A percentile compares a stretch with the other conserved stretches of the same genome.
These are phyloP conservation scores for Cephalotes varians DNA, from an alignment of 2,888 invertebrate species.

Conservation along the genomic window DNA sequence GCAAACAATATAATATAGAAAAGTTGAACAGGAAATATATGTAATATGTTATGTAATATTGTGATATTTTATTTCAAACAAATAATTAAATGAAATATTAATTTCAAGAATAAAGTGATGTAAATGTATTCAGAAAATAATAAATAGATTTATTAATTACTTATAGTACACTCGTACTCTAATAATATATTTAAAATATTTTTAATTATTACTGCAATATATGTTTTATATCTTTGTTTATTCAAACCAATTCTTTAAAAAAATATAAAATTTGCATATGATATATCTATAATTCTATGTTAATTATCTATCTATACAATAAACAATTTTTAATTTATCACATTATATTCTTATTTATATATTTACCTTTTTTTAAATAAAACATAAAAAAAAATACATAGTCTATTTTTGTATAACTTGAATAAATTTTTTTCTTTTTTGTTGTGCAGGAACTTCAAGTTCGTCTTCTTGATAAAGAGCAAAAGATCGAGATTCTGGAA, in stretches of 20 bases:
- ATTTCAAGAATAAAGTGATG: neutral
- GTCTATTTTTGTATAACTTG: neutral
- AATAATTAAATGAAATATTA: neutral
- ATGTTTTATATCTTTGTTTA: neutral
- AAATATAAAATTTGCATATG: neutral
- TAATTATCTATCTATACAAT: neutral
- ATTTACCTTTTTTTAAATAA: neutral
- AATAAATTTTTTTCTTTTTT: constrained; percentile 30
- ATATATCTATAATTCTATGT: neutral
- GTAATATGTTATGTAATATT: neutral
- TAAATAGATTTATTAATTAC: neutral
- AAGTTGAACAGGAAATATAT: neutral
- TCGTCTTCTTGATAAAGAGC: constrained; percentile 82
- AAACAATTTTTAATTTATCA: neutral
- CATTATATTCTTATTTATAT: neutral
- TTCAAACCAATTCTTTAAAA: neutral
- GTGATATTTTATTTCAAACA: neutral
- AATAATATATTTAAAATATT: neutral
- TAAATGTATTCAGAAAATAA: neutral
- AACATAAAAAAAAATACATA: neutral
- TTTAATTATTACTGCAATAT: neutral
- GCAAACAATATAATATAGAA: neutral
- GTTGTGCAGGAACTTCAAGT: constrained; percentile 79
- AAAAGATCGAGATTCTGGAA: constrained; percentile 85
- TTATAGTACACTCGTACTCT: neutral